These are phyloP conservation scores for Pachypsylla venusta DNA, from an alignment of 1,140 invertebrate genomes.

Conservation along the genomic window DNA sequence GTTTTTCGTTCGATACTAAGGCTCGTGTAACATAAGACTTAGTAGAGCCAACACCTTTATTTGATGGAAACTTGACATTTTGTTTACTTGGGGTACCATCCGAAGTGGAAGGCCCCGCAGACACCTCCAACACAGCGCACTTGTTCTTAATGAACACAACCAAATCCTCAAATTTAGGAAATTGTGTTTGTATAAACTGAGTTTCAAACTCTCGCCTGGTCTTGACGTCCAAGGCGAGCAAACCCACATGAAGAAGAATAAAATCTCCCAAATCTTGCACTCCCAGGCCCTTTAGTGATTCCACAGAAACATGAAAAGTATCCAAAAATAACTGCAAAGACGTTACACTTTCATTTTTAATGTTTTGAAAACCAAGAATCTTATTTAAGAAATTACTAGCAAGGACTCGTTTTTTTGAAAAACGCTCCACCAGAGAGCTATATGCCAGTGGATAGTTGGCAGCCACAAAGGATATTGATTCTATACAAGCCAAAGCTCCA, in stretches of 20 bases:
- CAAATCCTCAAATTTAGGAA: background rate
- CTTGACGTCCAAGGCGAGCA: background rate
- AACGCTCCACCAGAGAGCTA: background rate
- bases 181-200: background rate
- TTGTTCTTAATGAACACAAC: background rate
- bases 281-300: background rate
- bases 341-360: background rate
- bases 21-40: no score
- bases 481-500: background rate
- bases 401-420: background rate
- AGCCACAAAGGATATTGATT: background rate
- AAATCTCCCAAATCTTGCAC: background rate
- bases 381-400: background rate
- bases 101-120: no score
- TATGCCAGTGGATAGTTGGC: background rate
- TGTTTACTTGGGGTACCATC: no score
- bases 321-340: background rate
- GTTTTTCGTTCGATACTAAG: no score
- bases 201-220: background rate
- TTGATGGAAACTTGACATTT: no score
- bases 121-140: background rate
- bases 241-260: background rate
- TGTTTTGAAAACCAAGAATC: background rate
- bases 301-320: background rate
- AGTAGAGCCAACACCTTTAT: no score